Conservation (phyloP, 2,888 invertebrate genomes). For the Ephialtes manifestator region DNA sequence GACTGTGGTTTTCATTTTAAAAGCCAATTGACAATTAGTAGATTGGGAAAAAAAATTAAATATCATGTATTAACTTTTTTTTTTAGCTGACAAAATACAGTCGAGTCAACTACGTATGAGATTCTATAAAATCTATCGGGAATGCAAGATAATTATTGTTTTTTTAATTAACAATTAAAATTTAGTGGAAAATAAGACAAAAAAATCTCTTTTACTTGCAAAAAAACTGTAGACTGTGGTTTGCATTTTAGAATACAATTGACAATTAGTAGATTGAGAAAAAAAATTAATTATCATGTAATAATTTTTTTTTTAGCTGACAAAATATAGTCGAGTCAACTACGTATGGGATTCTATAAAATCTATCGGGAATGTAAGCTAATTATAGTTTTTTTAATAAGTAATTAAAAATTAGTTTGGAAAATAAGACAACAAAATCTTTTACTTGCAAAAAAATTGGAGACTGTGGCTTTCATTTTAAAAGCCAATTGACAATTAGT, state of each 20-base stretch:
- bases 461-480: background rate
- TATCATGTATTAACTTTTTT: too few relatives aligned
- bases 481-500: conserved; percentile 24
- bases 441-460: background rate
- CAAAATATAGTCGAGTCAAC: background rate
- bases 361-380: too few relatives aligned
- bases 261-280: background rate
- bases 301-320: background rate
- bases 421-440: too few relatives aligned
- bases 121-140: too few relatives aligned
- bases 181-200: too few relatives aligned
- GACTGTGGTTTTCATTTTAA: background rate
- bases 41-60: background rate
- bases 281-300: background rate
- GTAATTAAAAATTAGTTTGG: too few relatives aligned
- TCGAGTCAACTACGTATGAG: too few relatives aligned
- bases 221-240: background rate
- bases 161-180: too few relatives aligned
- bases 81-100: background rate
- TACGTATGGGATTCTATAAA: too few relatives aligned
- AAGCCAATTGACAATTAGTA: conserved; percentile 19
- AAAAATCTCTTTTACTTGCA: conserved; percentile 25
- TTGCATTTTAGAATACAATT: conserved; percentile 12
- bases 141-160: too few relatives aligned
- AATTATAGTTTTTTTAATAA: too few relatives aligned